These are phyloP conservation scores for Melieria omissa DNA, from an alignment of 2,888 invertebrate species.

Conservation along the genomic window DNA sequence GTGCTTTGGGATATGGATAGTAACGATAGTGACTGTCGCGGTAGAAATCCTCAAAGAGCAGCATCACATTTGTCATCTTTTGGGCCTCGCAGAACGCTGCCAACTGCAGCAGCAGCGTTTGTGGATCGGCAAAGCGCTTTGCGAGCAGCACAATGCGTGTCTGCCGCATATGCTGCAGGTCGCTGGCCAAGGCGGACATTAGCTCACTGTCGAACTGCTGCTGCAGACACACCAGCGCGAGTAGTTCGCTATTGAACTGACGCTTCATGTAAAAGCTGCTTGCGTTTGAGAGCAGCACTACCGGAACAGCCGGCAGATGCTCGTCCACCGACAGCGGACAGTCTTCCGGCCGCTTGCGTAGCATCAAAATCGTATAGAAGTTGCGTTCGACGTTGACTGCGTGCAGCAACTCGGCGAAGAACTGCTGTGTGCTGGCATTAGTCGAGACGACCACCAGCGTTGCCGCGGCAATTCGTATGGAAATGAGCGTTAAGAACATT, in stretches of 20 bases:
- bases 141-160: neutral
- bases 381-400: too few relatives aligned
- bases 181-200: neutral
- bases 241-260: neutral
- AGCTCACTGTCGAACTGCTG: neutral
- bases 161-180: neutral
- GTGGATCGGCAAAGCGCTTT: neutral
- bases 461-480: too few relatives aligned
- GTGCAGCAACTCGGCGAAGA: too few relatives aligned
- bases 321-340: too few relatives aligned
- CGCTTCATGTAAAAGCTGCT: neutral
- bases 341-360: too few relatives aligned
- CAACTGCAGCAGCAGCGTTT: neutral
- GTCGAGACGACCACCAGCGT: too few relatives aligned
- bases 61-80: neutral
- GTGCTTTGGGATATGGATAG: slow-evolving; percentile 17
- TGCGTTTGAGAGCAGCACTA: too few relatives aligned
- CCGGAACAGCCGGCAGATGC: too few relatives aligned
- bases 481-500: too few relatives aligned
- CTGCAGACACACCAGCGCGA: neutral
- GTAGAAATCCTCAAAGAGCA: neutral
- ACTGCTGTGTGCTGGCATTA: too few relatives aligned
- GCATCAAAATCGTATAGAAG: too few relatives aligned
- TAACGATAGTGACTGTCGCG: neutral
- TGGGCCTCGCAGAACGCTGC: neutral